Evolutionary conservation across 2,888 invertebrate genomes (phyloP).

Genomic region (Saturnia japonica): DNA sequence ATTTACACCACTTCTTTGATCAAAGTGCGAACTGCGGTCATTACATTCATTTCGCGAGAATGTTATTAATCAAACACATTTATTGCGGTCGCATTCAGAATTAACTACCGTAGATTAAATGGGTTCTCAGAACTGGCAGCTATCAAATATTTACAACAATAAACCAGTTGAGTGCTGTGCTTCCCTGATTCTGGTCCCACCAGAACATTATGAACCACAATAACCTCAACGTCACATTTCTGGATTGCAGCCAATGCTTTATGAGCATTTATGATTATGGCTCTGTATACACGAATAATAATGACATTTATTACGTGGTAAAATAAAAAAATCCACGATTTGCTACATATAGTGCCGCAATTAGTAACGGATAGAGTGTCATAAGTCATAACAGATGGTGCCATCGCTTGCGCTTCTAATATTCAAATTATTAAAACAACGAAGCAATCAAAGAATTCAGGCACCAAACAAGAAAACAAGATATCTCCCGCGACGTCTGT

Average conservation of each 20-base stretch:
- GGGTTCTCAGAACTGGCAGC: conserved; percentile 68
- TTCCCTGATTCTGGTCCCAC: conserved; percentile 60
- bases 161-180: conserved; percentile 63
- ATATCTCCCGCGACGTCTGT: conserved; percentile 82
- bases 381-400: conserved; percentile 43
- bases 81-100: conserved; percentile 71
- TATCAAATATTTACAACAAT: conserved; percentile 79
- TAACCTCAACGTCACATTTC: conserved; percentile 57
- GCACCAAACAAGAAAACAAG: conserved; percentile 67
- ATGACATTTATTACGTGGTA: conserved; percentile 41
- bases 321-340: conserved; percentile 8
- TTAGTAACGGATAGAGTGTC: conserved; percentile 34
- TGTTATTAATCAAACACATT: conserved; percentile 78
- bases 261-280: conserved; percentile 58
- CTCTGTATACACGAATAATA: conserved; percentile 31
- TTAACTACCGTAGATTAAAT: conserved; percentile 73
- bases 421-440: conserved; percentile 62
- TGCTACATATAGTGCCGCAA: conserved; percentile 14
- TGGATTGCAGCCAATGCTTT: conserved; percentile 71
- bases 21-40: conserved; percentile 60
- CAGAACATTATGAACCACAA: conserved; percentile 49
- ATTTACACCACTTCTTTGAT: conserved; percentile 58
- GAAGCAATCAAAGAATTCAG: conserved; percentile 70
- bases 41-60: conserved; percentile 73
- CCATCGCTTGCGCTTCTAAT: conserved; percentile 36